phyloP scores from a whole-genome alignment of 2,113 vertebrate genomes.

The Lonchura striata region DNA sequence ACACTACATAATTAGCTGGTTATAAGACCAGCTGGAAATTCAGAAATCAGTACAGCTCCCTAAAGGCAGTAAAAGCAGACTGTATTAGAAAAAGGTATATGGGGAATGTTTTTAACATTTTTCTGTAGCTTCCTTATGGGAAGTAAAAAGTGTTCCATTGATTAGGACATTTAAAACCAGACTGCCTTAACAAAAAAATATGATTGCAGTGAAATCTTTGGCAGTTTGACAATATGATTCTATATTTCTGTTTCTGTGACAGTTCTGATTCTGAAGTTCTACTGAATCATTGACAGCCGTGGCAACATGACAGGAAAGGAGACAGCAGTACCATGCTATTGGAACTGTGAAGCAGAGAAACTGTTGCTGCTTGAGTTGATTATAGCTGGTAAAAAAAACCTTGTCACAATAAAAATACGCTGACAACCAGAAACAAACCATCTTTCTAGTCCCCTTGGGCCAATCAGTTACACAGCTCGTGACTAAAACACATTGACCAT shows the following conservation, averaged over 20 bases:
- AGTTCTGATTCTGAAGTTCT: slow-evolving; percentile 31
- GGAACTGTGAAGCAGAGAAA: slow-evolving; percentile 7
- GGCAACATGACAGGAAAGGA: slow-evolving; percentile 1
- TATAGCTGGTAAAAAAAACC: background rate
- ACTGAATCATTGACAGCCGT: slow-evolving; percentile 14
- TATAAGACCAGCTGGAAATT: background rate
- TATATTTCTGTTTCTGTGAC: slow-evolving; percentile 7
- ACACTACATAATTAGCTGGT: background rate
- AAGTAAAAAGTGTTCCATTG: background rate
- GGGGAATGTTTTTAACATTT: background rate
- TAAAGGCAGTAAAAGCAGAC: background rate
- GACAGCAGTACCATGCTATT: background rate
- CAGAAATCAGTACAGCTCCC: background rate
- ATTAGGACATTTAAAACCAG: background rate
- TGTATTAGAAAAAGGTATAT: background rate
- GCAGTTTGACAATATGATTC: slow-evolving; percentile 37
- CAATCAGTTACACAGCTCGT: background rate
- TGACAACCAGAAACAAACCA: slow-evolving; percentile 24
- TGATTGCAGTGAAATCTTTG: background rate
- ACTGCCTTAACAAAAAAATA: background rate
- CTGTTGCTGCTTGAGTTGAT: slow-evolving; percentile 7
- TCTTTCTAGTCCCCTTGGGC: background rate
- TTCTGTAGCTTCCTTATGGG: background rate
- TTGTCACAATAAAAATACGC: slow-evolving; percentile 17
- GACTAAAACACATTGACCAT: background rate